A percentile compares a stretch with the other conserved stretches of the same genome.
These are phyloP conservation scores for Passer montanus DNA, from an alignment of 2,113 vertebrate species.

Conservation along the genomic window DNA sequence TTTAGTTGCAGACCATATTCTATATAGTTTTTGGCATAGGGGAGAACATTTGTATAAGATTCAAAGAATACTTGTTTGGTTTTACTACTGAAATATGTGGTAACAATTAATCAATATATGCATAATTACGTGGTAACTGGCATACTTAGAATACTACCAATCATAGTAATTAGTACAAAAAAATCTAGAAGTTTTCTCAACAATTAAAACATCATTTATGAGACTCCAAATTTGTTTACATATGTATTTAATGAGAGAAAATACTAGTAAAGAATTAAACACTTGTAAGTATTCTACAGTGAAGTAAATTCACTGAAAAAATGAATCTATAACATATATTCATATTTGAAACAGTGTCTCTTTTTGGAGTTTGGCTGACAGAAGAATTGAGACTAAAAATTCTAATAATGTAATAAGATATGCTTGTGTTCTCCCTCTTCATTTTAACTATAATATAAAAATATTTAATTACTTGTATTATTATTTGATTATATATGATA, in stretches of 20 bases:
- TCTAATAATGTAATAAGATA: not conserved
- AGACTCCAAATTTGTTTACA: not conserved
- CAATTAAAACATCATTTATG: not conserved
- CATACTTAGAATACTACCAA: not conserved
- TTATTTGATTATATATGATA: not conserved
- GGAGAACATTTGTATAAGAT: not conserved
- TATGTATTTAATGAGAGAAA: not conserved
- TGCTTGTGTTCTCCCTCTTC: not conserved
- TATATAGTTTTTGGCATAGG: not conserved
- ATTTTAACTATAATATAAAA: not conserved
- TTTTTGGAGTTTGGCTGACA: not conserved
- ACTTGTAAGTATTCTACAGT: not conserved
- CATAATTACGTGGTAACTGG: not conserved
- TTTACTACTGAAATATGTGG: not conserved
- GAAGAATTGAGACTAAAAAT: not conserved
- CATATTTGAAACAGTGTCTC: not conserved
- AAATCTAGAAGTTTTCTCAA: not conserved
- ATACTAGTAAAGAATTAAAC: not conserved
- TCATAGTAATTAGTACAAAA: not conserved
- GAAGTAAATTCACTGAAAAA: not conserved
- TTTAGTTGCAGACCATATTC: not conserved
- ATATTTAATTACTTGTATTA: not conserved
- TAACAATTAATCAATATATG: not conserved
- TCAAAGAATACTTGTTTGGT: not conserved
- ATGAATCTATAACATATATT: not conserved